Percentiles rank a stretch among this genome's conserved stretches.
These are phyloP conservation scores for Crax fasciolata DNA, from an alignment of 2,797 vertebrate species.

Conservation along the genomic window DNA sequence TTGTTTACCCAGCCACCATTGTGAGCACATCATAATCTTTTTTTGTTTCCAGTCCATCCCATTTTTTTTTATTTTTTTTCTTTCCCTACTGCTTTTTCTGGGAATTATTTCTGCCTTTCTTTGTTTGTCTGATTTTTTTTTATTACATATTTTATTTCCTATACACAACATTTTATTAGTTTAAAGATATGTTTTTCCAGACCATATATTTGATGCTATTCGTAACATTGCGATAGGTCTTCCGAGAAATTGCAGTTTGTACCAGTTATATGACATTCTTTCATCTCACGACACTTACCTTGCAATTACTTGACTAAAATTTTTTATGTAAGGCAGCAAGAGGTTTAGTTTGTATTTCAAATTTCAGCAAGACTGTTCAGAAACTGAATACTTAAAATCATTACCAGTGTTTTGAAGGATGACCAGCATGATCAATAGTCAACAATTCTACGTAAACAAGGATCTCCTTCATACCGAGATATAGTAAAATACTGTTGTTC, in stretches of 20 bases:
- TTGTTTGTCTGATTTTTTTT: not conserved
- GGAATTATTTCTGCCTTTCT: not conserved
- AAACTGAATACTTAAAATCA: not conserved
- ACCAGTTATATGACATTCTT: not conserved
- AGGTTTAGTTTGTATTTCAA: not conserved
- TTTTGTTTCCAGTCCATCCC: not conserved
- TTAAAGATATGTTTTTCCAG: not conserved
- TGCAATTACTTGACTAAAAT: not conserved
- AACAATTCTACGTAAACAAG: not conserved
- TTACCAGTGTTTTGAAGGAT: not conserved
- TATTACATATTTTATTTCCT: not conserved
- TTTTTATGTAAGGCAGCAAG: not conserved
- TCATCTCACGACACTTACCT: not conserved
- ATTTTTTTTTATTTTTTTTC: not conserved
- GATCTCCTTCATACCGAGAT: not conserved
- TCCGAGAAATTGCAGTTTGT: not conserved
- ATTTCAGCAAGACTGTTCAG: not conserved
- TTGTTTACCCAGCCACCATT: not conserved
- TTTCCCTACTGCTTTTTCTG: not conserved
- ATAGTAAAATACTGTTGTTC: not conserved
- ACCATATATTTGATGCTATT: not conserved
- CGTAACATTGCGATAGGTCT: not conserved
- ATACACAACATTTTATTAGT: not conserved
- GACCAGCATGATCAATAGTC: not conserved
- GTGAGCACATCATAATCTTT: not conserved